Evolutionary conservation across 2,888 invertebrate genomes (phyloP).

Genomic region (Synanthedon myopaeformis): DNA sequence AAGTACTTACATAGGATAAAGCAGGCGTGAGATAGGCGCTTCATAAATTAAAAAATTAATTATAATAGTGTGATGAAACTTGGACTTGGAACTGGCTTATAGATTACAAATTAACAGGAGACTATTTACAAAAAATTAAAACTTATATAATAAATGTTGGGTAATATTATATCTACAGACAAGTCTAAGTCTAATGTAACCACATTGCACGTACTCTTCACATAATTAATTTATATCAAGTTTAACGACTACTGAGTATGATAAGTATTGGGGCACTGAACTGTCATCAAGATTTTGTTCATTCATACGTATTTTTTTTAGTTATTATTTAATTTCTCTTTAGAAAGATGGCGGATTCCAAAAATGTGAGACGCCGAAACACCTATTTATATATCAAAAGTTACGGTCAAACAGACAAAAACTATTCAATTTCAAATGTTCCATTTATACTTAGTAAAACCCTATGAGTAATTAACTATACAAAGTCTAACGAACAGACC

Average conservation of each 20-base stretch:
- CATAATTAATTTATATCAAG: slow-evolving; percentile 3
- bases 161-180: slow-evolving; percentile 1
- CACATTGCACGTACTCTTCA: slow-evolving; percentile 2
- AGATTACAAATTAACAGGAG: background rate
- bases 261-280: slow-evolving; percentile 4
- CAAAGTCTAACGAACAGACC: slow-evolving; percentile 18
- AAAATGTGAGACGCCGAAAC: too few species aligned
- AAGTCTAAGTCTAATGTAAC: slow-evolving; percentile 6
- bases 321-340: too few species aligned
- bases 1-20: slow-evolving; percentile 9
- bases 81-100: too few species aligned
- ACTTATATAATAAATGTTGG: slow-evolving; percentile 1
- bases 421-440: too few species aligned
- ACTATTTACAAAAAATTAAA: slow-evolving; percentile 10
- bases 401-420: too few species aligned
- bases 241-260: slow-evolving; percentile 8
- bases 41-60: slow-evolving; percentile 26
- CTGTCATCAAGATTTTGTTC: slow-evolving; percentile 6
- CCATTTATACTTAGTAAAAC: too few species aligned
- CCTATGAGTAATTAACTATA: background rate
- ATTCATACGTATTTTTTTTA: too few species aligned
- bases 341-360: too few species aligned
- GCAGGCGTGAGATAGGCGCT: slow-evolving; percentile 38
- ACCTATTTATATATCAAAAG: too few species aligned
- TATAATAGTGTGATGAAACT: too few species aligned